A percentile compares a stretch with the other conserved stretches of the same genome.
These are phyloP conservation scores for Drosophila lutescens DNA, from an alignment of 2,888 invertebrate species.

Conservation along the genomic window DNA sequence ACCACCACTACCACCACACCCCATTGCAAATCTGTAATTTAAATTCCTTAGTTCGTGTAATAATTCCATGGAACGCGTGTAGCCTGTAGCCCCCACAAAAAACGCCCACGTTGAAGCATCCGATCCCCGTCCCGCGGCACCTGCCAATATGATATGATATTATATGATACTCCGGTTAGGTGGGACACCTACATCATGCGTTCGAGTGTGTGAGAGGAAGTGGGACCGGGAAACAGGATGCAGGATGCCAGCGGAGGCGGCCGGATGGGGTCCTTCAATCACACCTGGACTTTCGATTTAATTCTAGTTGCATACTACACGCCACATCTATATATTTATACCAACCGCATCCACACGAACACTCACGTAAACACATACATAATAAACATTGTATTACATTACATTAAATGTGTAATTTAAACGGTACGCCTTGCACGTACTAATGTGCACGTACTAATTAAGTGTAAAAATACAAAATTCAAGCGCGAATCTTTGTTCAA, in stretches of 20 bases:
- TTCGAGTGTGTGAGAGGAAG: background rate
- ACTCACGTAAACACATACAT: slow-evolving; percentile 45
- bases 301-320: slow-evolving; percentile 41
- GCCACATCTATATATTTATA: slow-evolving; percentile 51
- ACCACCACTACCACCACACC: slow-evolving; percentile 7
- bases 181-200: background rate
- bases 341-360: slow-evolving; percentile 45
- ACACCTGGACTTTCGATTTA: slow-evolving; percentile 23
- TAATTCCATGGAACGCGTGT: slow-evolving; percentile 5
- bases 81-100: slow-evolving; percentile 2
- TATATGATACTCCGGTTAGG: slow-evolving; percentile 5
- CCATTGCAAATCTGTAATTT: slow-evolving; percentile 31
- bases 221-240: background rate
- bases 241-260: background rate
- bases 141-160: background rate
- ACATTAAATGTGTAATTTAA: slow-evolving; percentile 55
- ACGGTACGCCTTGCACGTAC: slow-evolving; percentile 53
- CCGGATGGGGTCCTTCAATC: slow-evolving; percentile 10
- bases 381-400: slow-evolving; percentile 54
- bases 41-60: slow-evolving; percentile 23
- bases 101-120: slow-evolving; percentile 12
- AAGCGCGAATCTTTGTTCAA: slow-evolving; percentile 50
- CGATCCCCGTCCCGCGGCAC: background rate
- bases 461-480: slow-evolving; percentile 63
- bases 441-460: slow-evolving; percentile 67